These are phyloP conservation scores for Prunella fulvescens DNA, from an alignment of 2,113 vertebrate species.

Conservation along the genomic window DNA sequence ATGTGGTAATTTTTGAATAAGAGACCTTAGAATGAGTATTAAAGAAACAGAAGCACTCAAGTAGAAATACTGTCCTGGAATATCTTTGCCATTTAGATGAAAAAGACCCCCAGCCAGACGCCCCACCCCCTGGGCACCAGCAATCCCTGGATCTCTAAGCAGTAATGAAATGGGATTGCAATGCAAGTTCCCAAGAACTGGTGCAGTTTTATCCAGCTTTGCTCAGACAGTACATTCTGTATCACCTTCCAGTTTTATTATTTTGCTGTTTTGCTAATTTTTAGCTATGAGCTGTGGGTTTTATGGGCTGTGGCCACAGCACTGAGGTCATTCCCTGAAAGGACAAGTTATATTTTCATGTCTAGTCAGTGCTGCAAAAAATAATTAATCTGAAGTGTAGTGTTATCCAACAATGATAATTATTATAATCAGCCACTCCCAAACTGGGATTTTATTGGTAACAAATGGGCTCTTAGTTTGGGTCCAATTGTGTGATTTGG, in stretches of 20 bases:
- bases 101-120: neutral
- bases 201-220: neutral
- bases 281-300: neutral
- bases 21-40: neutral
- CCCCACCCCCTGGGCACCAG: too few species aligned
- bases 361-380: neutral
- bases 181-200: neutral
- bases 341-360: neutral
- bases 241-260: neutral
- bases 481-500: constrained; percentile 30
- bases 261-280: neutral
- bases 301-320: neutral
- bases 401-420: neutral
- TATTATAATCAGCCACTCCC: neutral
- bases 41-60: neutral
- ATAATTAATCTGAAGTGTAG: neutral
- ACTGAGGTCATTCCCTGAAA: neutral
- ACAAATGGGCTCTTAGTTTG: constrained; percentile 18
- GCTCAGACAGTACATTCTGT: neutral
- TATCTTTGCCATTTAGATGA: neutral
- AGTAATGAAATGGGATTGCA: neutral
- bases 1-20: neutral
- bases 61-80: neutral
- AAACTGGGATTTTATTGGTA: constrained; percentile 18
- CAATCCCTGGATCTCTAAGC: neutral